Conservation (phyloP, 2,113 vertebrate species). For the Sarotherodon lohbergeri region DNA sequence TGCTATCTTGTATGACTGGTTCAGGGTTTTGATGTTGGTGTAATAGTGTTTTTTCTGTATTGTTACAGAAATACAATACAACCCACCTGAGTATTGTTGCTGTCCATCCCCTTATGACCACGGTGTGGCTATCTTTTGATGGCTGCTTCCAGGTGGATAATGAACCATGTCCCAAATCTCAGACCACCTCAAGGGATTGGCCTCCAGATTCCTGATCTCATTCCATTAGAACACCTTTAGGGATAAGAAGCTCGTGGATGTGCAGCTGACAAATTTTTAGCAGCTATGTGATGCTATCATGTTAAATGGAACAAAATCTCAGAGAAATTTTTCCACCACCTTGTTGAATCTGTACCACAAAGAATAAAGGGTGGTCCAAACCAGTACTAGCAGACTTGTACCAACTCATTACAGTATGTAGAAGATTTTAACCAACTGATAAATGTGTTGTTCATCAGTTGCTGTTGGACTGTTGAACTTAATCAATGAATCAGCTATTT, state of each 20-base stretch:
- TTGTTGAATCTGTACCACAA: background rate
- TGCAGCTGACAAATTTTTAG: background rate
- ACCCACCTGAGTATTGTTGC: background rate
- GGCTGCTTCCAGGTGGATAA: background rate
- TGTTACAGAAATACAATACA: background rate
- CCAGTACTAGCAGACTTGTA: background rate
- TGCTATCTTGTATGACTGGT: background rate
- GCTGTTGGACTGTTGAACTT: background rate
- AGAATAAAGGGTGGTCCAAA: background rate
- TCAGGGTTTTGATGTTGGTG: background rate
- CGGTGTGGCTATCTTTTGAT: background rate
- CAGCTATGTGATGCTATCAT: background rate
- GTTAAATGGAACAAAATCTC: background rate
- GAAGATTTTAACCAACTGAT: background rate
- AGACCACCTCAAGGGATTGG: background rate
- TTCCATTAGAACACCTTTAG: background rate
- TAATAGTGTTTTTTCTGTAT: background rate
- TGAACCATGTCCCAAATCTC: background rate
- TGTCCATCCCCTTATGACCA: background rate
- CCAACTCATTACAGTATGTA: background rate
- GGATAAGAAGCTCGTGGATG: background rate
- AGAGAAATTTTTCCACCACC: background rate
- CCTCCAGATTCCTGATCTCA: background rate
- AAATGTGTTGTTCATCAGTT: background rate
- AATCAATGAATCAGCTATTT: background rate